Conservation (phyloP, 2,113 vertebrate genomes). For the Pithys albifrons region DNA sequence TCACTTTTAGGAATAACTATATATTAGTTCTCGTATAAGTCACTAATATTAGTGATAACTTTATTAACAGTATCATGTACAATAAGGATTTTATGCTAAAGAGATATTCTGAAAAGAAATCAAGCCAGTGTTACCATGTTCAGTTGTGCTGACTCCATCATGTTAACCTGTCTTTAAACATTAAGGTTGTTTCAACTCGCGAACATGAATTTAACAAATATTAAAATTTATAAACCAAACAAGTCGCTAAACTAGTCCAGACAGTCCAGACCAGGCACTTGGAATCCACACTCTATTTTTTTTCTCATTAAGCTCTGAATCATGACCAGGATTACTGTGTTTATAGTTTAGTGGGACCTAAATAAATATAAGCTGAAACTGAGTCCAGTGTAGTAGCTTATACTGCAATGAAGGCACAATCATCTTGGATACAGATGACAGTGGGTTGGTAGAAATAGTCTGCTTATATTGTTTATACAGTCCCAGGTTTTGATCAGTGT, state of each 20-base stretch:
- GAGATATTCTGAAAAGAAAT: background rate
- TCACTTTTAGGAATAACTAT: background rate
- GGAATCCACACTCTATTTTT: background rate
- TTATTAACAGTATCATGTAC: background rate
- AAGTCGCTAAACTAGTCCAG: background rate
- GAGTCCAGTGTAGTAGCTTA: background rate
- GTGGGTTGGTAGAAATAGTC: background rate
- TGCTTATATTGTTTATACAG: background rate
- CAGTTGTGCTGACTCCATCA: background rate
- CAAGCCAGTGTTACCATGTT: background rate
- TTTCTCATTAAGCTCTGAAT: background rate
- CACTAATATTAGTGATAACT: background rate
- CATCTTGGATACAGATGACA: background rate
- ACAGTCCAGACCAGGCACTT: background rate
- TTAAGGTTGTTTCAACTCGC: background rate
- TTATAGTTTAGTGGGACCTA: background rate
- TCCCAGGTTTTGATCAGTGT: background rate
- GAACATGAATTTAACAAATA: background rate
- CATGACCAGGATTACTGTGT: background rate
- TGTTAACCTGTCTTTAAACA: background rate
- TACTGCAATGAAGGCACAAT: background rate
- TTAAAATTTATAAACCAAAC: background rate
- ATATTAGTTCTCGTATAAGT: background rate
- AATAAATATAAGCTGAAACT: background rate
- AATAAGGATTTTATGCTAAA: background rate